Base-by-base conservation (phyloP, 1,140 invertebrate genomes). In the Cephus cinctus region DNA sequence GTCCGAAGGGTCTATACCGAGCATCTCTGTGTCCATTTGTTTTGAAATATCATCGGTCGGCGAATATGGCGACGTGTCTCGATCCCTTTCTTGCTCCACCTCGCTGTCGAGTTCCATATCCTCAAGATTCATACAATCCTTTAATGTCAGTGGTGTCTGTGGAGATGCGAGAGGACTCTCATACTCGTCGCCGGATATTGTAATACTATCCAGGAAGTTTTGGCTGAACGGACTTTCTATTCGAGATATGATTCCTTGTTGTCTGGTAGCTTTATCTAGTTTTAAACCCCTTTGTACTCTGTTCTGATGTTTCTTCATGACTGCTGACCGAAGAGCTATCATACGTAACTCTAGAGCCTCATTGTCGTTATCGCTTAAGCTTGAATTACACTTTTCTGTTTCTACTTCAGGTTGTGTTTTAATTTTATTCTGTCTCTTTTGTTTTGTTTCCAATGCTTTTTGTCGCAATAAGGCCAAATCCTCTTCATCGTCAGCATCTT, bases 21-120 rank as follows among this genome's bases (percentile, higher is more conserved):
- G 36, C 12, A 42, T 58, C 34, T 65, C 58, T 2, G 35, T 36
- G 2, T 43, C 60, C 25, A 47, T 59, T 43, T 43, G 45, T 15
- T 35, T 41, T 12, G 59, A 57, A 4, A 73, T 42, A 4, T 66
- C 66, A 20, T 75, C 70, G 0, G 63, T 72, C 1, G 73, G 72
- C 9, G 71, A 73, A 44, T 74, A 73, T 0, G 71, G 61, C 35
- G 49, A 43, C 34, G 46, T 59, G 16, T 72, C 67, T 15, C 19
- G 14, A 9, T 36, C 34, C 38, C 66, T 69, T n/a, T 74, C 70
- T 0, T 58, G 41, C 20, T 76, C 73, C 4, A 73, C 47, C 19
- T 77, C 73, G 0, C 71, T 71, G 19, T 77, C 75, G 3, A 77
- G 16, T 4, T 75, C 73, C 73, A 75, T 77, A n/a, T 76, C 73